Evolutionary conservation across 2,113 vertebrate genomes (phyloP).

Genomic region (Pedetes capensis): DNA sequence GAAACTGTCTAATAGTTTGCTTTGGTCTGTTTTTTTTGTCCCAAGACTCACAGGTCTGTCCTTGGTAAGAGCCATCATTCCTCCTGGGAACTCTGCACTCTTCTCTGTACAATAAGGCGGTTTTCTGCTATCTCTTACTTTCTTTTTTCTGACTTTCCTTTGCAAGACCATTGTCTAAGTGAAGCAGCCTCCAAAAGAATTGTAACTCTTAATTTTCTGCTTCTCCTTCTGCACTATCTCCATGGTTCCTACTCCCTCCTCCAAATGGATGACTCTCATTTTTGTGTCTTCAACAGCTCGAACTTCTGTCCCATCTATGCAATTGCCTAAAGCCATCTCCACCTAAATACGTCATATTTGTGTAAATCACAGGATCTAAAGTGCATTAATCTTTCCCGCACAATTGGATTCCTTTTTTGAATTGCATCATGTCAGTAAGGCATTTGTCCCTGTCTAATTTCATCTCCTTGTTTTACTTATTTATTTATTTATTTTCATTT

Average conservation of each 20-base stretch:
- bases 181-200: not conserved
- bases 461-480: not conserved
- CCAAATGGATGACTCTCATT: conserved; percentile 6
- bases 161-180: not conserved
- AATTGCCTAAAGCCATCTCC: not conserved
- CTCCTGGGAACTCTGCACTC: not conserved
- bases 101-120: not conserved
- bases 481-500: too few relatives aligned
- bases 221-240: not conserved
- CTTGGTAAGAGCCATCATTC: not conserved
- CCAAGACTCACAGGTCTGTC: not conserved
- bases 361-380: not conserved
- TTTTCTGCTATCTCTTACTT: not conserved
- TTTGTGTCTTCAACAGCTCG: not conserved
- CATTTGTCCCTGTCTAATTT: not conserved
- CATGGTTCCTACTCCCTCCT: not conserved
- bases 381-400: not conserved
- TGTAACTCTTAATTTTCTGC: not conserved
- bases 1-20: not conserved
- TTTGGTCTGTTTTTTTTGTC: not conserved
- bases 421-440: not conserved
- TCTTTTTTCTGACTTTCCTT: not conserved
- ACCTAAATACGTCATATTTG: not conserved
- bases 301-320: conserved; percentile 25
- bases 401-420: not conserved